Base-by-base conservation (phyloP, 2,888 invertebrate species). In the Chaetogeoica ovagalla region DNA sequence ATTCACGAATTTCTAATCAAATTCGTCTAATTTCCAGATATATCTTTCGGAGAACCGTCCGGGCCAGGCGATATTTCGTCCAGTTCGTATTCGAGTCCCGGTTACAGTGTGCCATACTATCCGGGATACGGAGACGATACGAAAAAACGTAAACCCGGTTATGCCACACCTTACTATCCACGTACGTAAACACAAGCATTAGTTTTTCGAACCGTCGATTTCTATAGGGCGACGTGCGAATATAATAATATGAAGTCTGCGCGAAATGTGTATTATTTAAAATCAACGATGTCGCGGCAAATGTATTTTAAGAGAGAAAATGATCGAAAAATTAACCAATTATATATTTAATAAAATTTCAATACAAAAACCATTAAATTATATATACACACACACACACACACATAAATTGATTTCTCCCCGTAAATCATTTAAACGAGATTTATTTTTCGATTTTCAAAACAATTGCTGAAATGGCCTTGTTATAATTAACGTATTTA, bases 121-220 rank as follows among this genome's bases (percentile, higher is more conserved):
- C 8, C 62, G 5, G 75, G 75, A 57, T 79, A 62, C 17, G 69
- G 70, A 19, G 77, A 70, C 2, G 70, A 79, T 0, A 69, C 77
- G 37, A 79, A 79, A 63, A 79, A 79, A 70, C 52, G 55, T 3
- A 79, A 70, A 39, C 77, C 77, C 0, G 55, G 77, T 39, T 79
- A 79, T 6, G 62, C 77, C 7, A 63, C 77, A 17, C 77, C 77
- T 0, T 79, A 79, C 19, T 79, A 79, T 79, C 77, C 77, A 43
- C 77, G 77, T 79, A 19, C 2, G 77, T 70, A 62, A 9, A 60
- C 23, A 13, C 13, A 48, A 48, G 11, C 48, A 15, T 48, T 30
- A 48, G 13, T 1, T 48, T 30, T 30, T 2, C 30, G 4, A 30
- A 30, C 30, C 2, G 4, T 30, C 4, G 30, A 30, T 30, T 30